Base-by-base conservation (phyloP, 23 tunicate species). In the Ascidia mentula region DNA sequence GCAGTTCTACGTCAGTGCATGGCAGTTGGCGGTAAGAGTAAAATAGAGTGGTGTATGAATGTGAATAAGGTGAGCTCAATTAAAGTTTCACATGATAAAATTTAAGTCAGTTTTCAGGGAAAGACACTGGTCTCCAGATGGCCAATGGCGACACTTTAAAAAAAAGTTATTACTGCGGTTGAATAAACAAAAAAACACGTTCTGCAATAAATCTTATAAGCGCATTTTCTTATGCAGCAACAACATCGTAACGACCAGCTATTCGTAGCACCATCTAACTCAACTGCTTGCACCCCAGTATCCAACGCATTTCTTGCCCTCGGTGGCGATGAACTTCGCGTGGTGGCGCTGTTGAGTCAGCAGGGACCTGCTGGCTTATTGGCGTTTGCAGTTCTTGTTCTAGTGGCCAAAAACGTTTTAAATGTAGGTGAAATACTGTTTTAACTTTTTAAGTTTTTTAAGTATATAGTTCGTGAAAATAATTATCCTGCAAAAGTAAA, bases 351-450 rank as follows among this genome's bases (percentile, higher is more conserved):
- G 7, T 33, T 70, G 6, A 22, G 38, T 2, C 74, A 70, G 32
- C 37, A 33, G 30, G 74, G 74, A 17, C 9, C 74, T 6, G 38
- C 30, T 70, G 74, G 74, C 74, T 33, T 70, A 22, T 22, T 70
- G 7, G 74, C 74, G 2, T 70, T 34, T 20, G 18, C 32, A 28
- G 74, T 31, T 20, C 37, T 70, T 70, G 36, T 70, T 70, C 18
- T 70, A 28, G 36, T 70, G 1, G 38, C n/a, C 38, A 70, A 70
- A 18, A 70, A 70, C 74, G 74, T 70, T 70, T 70, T 70, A 33
- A 70, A 70, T 20, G 74, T 70, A 70, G 32, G 74, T 53, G 13
- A 3, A 53, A n/a, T n/a, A n/a, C n/a, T n/a, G n/a, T 9, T 9
- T 53, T 53, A 9, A 5, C 24, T 26, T 53, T 53, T 53, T 42